A percentile compares a stretch with the other conserved stretches of the same genome.
phyloP scores from a whole-genome alignment of 1,140 invertebrate genomes.

The Drosophila nigrodunni region DNA sequence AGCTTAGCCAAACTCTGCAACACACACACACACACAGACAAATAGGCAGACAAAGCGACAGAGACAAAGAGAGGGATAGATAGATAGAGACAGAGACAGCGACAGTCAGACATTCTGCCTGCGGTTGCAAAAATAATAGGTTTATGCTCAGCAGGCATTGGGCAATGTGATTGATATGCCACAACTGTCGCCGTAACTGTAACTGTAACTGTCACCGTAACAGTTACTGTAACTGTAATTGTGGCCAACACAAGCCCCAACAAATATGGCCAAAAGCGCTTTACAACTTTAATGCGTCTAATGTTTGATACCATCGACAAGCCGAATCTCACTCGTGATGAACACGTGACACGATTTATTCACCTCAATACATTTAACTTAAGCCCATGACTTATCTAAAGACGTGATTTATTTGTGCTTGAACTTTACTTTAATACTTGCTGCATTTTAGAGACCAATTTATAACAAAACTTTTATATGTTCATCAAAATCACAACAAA shows the following conservation, averaged over 20 bases:
- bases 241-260: constrained; percentile 15
- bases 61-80: background rate
- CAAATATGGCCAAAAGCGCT: constrained; percentile 37
- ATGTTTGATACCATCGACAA: background rate
- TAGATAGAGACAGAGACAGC: constrained; percentile 18
- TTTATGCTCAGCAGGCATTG: constrained; percentile 52
- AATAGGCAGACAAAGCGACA: background rate
- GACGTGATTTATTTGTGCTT: background rate
- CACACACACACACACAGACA: constrained; percentile 11
- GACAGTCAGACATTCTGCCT: constrained; percentile 22
- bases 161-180: constrained; percentile 73
- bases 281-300: constrained; percentile 60
- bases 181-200: constrained; percentile 57
- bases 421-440: background rate
- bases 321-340: background rate
- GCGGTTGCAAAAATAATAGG: constrained; percentile 74
- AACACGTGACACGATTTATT: background rate
- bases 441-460: background rate
- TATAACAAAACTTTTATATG: constrained; percentile 11
- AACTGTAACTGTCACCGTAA: too few relatives aligned
- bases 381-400: background rate
- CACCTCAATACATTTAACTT: background rate
- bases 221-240: constrained; percentile 13
- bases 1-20: constrained; percentile 31
- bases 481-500: constrained; percentile 8